Percentiles rank a stretch among this genome's conserved stretches.
These are phyloP conservation scores for Dynastes tityus DNA, from an alignment of 2,888 invertebrate genomes.

Conservation along the genomic window DNA sequence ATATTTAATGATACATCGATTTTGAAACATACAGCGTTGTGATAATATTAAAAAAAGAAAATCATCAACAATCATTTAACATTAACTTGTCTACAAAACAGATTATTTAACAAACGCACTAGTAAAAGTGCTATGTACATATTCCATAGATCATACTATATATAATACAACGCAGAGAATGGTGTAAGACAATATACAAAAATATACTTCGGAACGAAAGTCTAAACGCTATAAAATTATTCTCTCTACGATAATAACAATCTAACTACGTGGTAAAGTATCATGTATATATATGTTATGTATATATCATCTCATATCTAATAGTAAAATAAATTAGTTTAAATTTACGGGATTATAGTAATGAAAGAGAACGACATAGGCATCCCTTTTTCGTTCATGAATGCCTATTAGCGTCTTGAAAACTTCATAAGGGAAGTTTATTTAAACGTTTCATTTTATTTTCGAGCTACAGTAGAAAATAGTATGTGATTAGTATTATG, in stretches of 20 bases:
- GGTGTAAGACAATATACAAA: conserved; percentile 57
- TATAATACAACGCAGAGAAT: conserved; percentile 43
- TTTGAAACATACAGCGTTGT: conserved; percentile 50
- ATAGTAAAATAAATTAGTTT: conserved; percentile 29
- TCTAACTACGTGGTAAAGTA: conserved; percentile 50
- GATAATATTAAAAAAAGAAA: conserved; percentile 49
- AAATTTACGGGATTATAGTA: neutral
- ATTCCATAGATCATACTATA: conserved; percentile 45
- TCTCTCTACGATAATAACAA: conserved; percentile 54
- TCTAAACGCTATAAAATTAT: conserved; percentile 55
- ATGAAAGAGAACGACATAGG: neutral
- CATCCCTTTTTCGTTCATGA: neutral
- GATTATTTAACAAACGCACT: conserved; percentile 54
- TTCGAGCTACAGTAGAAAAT: conserved; percentile 17
- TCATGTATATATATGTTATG: conserved; percentile 19
- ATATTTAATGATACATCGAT: conserved; percentile 52
- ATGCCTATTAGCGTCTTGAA: neutral
- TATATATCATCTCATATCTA: conserved; percentile 10
- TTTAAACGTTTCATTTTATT: neutral
- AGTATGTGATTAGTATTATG: neutral
- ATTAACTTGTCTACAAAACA: conserved; percentile 56
- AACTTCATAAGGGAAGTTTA: neutral
- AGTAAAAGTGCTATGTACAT: conserved; percentile 50
- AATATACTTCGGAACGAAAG: conserved; percentile 57
- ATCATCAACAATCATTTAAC: conserved; percentile 55